Evolutionary conservation across 2,888 invertebrate species (phyloP), one percentile per base, ranked within the genome.

Genomic region (Meandrusa payeni): DNA sequence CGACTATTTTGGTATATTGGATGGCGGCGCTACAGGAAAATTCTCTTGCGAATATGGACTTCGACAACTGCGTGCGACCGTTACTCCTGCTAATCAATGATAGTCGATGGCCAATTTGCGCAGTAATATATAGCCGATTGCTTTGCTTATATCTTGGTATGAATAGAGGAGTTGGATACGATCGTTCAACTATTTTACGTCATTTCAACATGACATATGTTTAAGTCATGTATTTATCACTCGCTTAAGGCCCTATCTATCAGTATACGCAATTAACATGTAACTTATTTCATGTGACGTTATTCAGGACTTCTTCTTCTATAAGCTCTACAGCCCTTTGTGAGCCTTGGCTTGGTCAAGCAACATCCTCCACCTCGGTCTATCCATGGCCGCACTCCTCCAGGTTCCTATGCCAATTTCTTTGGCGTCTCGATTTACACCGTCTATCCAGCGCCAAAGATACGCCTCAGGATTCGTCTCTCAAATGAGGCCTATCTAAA

Each of bases 101-200:
- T 52, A 61, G 63, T 68, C 75, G 76, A 79, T 79, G 81, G 77
- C 70, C 76, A 78, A 78, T 80, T 81, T 76, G 69, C 58, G 54
- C 60, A 51, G 64, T 76, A 75, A 76, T 70, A 68, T 74, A 75
- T 68, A 54, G 67, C 47, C 64, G 61, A 68, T 71, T 59, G 61
- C 61, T 65, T 67, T 55, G 52, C 70, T 70, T 69, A 68, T 69
- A 69, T 64, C 62, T 51, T 40, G 26, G 28, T 51, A 34, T 40
- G 27, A 39, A 41, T 13, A 6, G 6, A 39, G 29, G 15, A n/a
- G 12, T 31, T 31, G n/a, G 11, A 40, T 11, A 23, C 9, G 15
- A 40, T 15, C 22, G 29, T 13, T 7, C 23, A 22, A 22, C 29
- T 39, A 15, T 29, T 31, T 23, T 11, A 29, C 31, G 20, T 31